These are phyloP conservation scores for Adelosebastes latens DNA, from an alignment of 2,797 vertebrate genomes.

Conservation along the genomic window DNA sequence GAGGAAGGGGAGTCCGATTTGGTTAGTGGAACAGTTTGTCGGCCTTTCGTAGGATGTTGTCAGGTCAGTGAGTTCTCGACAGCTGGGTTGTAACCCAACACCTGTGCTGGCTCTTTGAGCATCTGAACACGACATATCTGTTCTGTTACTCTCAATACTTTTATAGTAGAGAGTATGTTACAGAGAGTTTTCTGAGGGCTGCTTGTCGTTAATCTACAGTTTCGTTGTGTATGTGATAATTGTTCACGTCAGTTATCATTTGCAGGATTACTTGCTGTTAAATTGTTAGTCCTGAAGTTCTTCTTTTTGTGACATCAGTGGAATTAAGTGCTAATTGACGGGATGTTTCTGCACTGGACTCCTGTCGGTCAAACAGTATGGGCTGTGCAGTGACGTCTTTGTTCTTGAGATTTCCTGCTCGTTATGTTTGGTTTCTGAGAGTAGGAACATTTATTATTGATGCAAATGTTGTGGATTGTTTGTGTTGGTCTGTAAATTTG, in stretches of 20 bases:
- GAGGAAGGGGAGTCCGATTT: not conserved
- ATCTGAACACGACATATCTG: conserved; percentile 44
- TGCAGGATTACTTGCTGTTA: not conserved
- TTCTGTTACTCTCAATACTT: conserved; percentile 32
- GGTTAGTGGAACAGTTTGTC: conserved; percentile 11
- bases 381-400: not conserved
- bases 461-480: not conserved
- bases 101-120: conserved; percentile 45
- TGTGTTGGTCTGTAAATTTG: not conserved
- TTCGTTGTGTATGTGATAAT: not conserved
- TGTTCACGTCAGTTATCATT: not conserved
- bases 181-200: not conserved
- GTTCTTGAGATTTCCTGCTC: not conserved
- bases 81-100: conserved; percentile 73
- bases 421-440: not conserved
- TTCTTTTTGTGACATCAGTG: not conserved
- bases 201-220: not conserved
- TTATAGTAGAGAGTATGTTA: conserved; percentile 25
- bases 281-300: not conserved
- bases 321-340: not conserved
- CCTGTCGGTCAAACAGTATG: conserved; percentile 17
- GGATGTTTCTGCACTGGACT: not conserved
- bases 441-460: not conserved
- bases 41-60: conserved; percentile 36
- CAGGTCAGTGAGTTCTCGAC: conserved; percentile 51